Evolutionary conservation across 2,797 vertebrate species (phyloP), one percentile per base, ranked within the genome.

Genomic region (Phalloptychus januarius): DNA sequence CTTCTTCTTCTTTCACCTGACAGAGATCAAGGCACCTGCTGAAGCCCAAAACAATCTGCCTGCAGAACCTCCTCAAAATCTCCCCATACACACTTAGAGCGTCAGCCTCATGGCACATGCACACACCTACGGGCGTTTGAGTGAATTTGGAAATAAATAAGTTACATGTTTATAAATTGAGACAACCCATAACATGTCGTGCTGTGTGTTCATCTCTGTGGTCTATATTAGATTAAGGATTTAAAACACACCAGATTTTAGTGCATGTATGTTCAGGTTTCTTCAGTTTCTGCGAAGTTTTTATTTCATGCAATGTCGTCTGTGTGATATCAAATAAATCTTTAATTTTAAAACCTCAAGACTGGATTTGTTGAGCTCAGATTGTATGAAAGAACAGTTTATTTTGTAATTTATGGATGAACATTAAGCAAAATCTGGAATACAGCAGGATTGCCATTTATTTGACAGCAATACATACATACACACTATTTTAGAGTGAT

Each of bases 1-100:
- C 25, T 44, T 11, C 13, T 61, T 79, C 4, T n/a, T n/a, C n/a
- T n/a, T 65, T 12, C 77, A 5, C 56, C 69, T 38, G 82, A 13
- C 87, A 94, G 95, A 91, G 79, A 87, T 33, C 31, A 94, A 94
- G 80, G 88, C 86, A 8, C 86, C 94, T n/a, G 90, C 83, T 16
- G 90, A 88, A 31, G 86, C 23, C 75, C 92, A 79, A 71, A 95
- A 86, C 73, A 89, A 90, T 73, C 90, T 95, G 20, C 93, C 91
- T 20, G 94, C 92, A 28, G 95, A 96, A 77, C 95, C 95, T 5
- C 95, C 95, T 83, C 95, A 96, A 88, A 95, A 96, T 83, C 92
- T 95, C 74, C 94, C 94, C 23, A 28, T 79, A 40, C 93, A 96
- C 89, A 93, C 87, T 46, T 94, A 88, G 76, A 25, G 18, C 77